Base-by-base conservation (phyloP, 2,888 invertebrate species). In the Cenopis cana region DNA sequence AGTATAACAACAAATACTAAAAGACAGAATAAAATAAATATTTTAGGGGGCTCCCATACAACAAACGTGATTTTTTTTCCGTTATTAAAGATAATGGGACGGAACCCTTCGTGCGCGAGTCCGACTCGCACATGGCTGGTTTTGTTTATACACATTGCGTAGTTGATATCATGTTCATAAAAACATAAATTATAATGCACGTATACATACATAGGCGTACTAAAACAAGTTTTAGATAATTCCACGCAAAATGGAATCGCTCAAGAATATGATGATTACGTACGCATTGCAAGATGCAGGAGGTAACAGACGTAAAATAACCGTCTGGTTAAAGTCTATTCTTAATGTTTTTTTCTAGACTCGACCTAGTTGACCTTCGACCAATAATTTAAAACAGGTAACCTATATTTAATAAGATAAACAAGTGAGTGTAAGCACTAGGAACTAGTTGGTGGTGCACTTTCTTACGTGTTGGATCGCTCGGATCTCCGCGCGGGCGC, bases 401-500 rank as follows among this genome's bases (percentile, higher is more conserved):
- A 64, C 72, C 68, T 72, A 68, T 56, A 61, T 20, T 57, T 50
- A 57, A 56, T 46, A 14, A 52, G n/a, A 33, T 62, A 60, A 72
- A 69, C 29, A 41, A 41, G 1, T 54, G 33, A 56, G 55, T 62
- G 49, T 29, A 46, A 17, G 49, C 38, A 46, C n/a, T 46, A n/a
- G 9, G 18, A 4, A n/a, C 56, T 73, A 71, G 71, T 71, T 67
- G 2, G 60, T 65, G 59, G 65, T 70, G 70, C 54, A 60, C 65
- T 70, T 75, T 73, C 89, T 88, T 80, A 89, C 89, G 83, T 84
- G 77, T 88, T 87, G 68, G 84, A 74, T 74, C 69, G 74, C 64
- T 76, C 75, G 36, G 74, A 71, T 77, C 83, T 88, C 85, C 85
- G 88, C 33, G 91, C 91, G 49, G 91, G 86, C 62, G 80, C 82